phyloP scores from a whole-genome alignment of 2,113 vertebrate species.

The Chrysemys picta region DNA sequence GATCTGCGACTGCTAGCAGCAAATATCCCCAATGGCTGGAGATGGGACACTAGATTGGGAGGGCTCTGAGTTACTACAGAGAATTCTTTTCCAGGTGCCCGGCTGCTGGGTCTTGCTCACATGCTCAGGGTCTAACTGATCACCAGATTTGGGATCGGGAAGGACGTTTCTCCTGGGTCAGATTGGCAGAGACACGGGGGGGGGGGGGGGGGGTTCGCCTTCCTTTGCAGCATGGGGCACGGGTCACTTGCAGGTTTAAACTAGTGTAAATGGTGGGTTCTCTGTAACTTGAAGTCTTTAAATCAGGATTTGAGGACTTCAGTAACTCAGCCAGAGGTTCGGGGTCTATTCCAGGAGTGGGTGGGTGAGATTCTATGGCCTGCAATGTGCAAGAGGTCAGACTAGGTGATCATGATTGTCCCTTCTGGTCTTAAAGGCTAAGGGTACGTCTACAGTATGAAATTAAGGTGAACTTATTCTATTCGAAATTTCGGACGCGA shows the following conservation, averaged over 20 bases:
- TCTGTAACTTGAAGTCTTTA: not conserved
- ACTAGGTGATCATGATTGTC: not conserved
- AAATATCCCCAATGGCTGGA: too few relatives aligned
- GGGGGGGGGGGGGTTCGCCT: not conserved
- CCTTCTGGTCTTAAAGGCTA: too few relatives aligned
- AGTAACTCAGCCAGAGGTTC: not conserved
- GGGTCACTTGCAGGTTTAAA: not conserved
- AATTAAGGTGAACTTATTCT: too few relatives aligned
- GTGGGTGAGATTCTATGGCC: not conserved
- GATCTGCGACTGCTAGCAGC: too few relatives aligned
- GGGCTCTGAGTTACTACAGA: not conserved
- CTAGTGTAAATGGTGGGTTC: not conserved
- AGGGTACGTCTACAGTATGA: too few relatives aligned
- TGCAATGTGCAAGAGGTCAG: not conserved
- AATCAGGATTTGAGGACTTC: not conserved
- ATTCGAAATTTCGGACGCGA: too few relatives aligned
- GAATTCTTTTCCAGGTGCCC: not conserved
- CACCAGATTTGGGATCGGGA: not conserved
- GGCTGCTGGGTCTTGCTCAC: not conserved
- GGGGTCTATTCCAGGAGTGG: not conserved
- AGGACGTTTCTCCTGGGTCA: not conserved
- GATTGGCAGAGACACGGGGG: not conserved
- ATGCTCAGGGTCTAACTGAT: not conserved
- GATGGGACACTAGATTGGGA: not conserved
- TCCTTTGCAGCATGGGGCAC: not conserved